Evolutionary conservation across 2,113 vertebrate genomes (phyloP).

Genomic region (Actenoides hombroni): DNA sequence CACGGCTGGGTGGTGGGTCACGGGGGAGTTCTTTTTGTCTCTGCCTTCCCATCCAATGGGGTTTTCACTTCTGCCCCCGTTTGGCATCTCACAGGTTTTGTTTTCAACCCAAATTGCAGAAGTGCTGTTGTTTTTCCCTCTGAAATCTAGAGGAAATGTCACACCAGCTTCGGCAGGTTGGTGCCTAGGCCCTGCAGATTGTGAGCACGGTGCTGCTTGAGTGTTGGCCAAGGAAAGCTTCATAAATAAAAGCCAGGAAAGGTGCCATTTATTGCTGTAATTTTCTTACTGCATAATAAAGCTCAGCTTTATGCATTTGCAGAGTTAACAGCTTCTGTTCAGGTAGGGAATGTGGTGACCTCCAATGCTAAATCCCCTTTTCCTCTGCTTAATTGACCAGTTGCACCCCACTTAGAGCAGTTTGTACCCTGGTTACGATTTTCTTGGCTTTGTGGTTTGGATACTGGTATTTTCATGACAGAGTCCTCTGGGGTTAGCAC

Average conservation of each 20-base stretch:
- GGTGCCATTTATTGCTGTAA: not conserved
- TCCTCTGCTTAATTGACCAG: not conserved
- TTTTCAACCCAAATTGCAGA: not conserved
- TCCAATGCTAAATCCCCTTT: not conserved
- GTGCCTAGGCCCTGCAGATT: not conserved
- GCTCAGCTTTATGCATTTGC: not conserved
- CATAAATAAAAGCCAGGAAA: not conserved
- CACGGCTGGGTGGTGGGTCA: not conserved
- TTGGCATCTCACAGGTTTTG: not conserved
- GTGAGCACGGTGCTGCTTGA: not conserved
- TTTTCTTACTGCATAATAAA: not conserved
- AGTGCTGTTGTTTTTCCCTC: not conserved
- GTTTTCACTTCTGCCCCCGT: not conserved
- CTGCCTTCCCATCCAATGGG: not conserved
- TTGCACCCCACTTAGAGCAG: not conserved
- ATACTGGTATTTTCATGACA: too few relatives aligned
- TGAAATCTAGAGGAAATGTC: not conserved
- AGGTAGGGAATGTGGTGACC: not conserved
- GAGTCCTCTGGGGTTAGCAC: not conserved
- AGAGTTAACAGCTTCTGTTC: not conserved
- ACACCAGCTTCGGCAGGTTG: not conserved
- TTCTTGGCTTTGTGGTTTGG: not conserved
- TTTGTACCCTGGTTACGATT: not conserved
- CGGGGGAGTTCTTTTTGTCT: not conserved
- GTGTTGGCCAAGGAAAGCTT: not conserved